These are phyloP conservation scores for Drosophila lowei DNA, from an alignment of 1,140 invertebrate genomes.

Conservation along the genomic window DNA sequence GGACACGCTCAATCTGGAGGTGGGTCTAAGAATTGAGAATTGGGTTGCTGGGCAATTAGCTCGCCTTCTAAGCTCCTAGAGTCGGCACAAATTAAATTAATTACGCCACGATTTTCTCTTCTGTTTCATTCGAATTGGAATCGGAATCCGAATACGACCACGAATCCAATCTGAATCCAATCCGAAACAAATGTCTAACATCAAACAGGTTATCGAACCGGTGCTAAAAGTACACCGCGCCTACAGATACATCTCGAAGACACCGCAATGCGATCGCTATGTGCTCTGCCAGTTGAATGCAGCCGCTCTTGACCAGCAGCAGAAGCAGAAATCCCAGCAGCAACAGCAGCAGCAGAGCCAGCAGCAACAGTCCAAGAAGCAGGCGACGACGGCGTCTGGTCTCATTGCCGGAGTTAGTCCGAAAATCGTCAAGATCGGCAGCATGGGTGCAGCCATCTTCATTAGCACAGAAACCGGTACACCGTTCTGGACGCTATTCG, in stretches of 20 bases:
- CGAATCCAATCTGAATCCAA: conserved; percentile 20
- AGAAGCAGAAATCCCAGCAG: conserved; percentile 58
- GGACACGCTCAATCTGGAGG: conserved; percentile 90
- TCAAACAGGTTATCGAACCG: conserved; percentile 87
- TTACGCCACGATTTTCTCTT: conserved; percentile 67
- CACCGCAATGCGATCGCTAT: conserved; percentile 89
- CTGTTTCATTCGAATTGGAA: conserved; percentile 36
- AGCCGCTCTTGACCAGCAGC: conserved; percentile 83
- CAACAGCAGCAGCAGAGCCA: conserved; percentile 63
- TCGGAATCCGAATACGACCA: too few relatives aligned
- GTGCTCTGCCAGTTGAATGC: conserved; percentile 90
- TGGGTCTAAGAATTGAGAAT: conserved; percentile 40
- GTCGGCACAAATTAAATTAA: conserved; percentile 69
- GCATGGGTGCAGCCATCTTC: conserved; percentile 86
- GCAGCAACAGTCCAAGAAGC: conserved; percentile 52
- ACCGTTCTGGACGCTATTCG: conserved; percentile 85
- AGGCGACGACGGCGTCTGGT: conserved; percentile 42
- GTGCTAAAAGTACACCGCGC: conserved; percentile 89
- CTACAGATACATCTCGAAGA: conserved; percentile 88
- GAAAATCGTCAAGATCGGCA: conserved; percentile 88
- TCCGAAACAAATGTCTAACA: conserved; percentile 34
- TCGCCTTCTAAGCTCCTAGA: conserved; percentile 13
- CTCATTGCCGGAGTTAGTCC: conserved; percentile 85
- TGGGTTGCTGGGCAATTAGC: conserved; percentile 39
- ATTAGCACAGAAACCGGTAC: conserved; percentile 84